A percentile compares a stretch with the other conserved stretches of the same genome.
Evolutionary conservation across 2,797 vertebrate species (phyloP).

Genomic region (Sardinella longiceps): DNA sequence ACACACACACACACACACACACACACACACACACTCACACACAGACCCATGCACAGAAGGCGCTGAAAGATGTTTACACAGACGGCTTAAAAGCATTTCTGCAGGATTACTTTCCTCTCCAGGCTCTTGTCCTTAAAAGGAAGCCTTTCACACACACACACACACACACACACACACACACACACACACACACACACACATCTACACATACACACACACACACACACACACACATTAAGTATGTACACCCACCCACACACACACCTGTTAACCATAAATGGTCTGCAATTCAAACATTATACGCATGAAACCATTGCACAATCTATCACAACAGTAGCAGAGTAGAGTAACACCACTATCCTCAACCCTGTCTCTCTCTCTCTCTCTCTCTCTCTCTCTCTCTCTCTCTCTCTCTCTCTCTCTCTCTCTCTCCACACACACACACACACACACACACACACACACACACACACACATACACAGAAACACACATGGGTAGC

Average conservation of each 20-base stretch:
- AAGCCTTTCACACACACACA: too few species aligned
- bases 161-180: neutral
- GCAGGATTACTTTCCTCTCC: neutral
- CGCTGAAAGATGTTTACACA: neutral
- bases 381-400: too few species aligned
- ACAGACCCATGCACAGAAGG: neutral
- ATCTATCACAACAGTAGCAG: too few species aligned
- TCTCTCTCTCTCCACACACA: neutral
- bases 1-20: neutral
- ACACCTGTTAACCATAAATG: neutral
- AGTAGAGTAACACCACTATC: too few species aligned
- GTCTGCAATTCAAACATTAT: neutral
- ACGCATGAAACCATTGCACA: neutral
- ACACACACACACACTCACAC: constrained; percentile 1
- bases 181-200: neutral
- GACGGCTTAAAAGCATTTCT: neutral
- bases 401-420: too few species aligned
- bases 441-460: neutral
- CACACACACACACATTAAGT: neutral
- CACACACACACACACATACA: neutral
- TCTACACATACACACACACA: neutral
- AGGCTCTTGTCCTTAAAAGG: neutral
- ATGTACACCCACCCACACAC: neutral
- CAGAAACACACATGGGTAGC: neutral
- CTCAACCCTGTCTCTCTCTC: too few species aligned